Percentiles rank a stretch among this genome's conserved stretches.
These are phyloP conservation scores for Hypena proboscidalis DNA, from an alignment of 2,888 invertebrate species.

Conservation along the genomic window DNA sequence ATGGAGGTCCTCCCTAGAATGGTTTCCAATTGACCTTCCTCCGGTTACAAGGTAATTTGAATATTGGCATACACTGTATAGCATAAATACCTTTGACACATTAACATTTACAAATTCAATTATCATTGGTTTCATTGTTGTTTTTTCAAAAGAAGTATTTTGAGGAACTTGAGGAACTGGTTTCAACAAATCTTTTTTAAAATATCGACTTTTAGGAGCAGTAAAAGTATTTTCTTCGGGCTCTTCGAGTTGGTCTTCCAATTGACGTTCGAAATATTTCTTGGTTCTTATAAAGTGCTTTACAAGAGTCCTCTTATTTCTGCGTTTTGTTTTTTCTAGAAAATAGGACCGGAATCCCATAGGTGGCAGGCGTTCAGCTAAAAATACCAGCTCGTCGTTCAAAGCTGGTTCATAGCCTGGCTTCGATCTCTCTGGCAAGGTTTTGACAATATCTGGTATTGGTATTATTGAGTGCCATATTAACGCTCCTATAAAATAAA, in stretches of 20 bases:
- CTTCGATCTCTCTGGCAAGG: constrained; percentile 79
- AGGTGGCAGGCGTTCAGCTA: constrained; percentile 87
- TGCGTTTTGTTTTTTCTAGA: constrained; percentile 46
- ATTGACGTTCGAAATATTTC: constrained; percentile 52
- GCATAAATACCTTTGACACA: too few species aligned
- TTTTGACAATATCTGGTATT: constrained; percentile 82
- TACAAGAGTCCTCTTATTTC: constrained; percentile 42
- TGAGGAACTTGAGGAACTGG: too few species aligned
- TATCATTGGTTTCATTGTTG: too few species aligned
- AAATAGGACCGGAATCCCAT: constrained; percentile 88
- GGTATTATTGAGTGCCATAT: constrained; percentile 86
- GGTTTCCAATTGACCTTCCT: too few species aligned
- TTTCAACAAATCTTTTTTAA: too few species aligned
- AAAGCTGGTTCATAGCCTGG: background rate
- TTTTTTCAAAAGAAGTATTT: too few species aligned
- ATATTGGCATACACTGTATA: too few species aligned
- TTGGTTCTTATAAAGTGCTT: constrained; percentile 52
- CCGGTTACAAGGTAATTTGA: too few species aligned
- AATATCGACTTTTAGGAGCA: too few species aligned
- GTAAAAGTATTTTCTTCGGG: too few species aligned
- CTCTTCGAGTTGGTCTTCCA: constrained; percentile 42
- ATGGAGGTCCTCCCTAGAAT: too few species aligned
- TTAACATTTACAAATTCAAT: too few species aligned
- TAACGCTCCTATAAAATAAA: constrained; percentile 63
- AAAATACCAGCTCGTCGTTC: constrained; percentile 88